These are phyloP conservation scores for Drosophila ustulata DNA, from an alignment of 2,888 invertebrate species.

Conservation along the genomic window DNA sequence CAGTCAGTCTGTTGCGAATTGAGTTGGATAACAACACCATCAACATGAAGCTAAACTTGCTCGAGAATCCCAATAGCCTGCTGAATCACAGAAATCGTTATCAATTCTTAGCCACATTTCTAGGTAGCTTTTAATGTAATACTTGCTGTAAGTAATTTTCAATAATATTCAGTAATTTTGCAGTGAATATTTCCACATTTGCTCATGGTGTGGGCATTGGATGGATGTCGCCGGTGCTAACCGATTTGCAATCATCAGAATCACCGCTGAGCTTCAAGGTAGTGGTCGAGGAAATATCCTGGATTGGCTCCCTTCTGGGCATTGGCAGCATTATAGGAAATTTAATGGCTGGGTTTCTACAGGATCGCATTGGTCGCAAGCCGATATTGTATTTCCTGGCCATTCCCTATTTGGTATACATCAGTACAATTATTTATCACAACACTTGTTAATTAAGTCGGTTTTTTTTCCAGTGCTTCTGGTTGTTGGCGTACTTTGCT, in stretches of 20 bases:
- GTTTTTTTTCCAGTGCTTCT: slow-evolving; percentile 69
- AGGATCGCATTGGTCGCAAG: slow-evolving; percentile 74
- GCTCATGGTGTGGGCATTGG: slow-evolving; percentile 79
- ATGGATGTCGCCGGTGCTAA: slow-evolving; percentile 78
- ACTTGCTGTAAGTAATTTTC: background rate
- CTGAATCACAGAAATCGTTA: slow-evolving; percentile 57
- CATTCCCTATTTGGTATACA: slow-evolving; percentile 72
- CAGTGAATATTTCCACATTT: slow-evolving; percentile 77
- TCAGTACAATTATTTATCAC: too few species aligned
- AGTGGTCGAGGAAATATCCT: slow-evolving; percentile 68
- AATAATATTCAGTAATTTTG: background rate
- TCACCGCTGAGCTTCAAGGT: slow-evolving; percentile 61
- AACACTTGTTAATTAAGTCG: background rate
- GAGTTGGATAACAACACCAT: background rate
- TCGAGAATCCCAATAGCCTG: slow-evolving; percentile 47
- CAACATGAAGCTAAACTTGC: slow-evolving; percentile 49
- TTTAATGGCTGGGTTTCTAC: slow-evolving; percentile 63
- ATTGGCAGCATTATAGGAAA: slow-evolving; percentile 78
- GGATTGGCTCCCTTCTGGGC: slow-evolving; percentile 74
- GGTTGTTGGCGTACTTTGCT: slow-evolving; percentile 78
- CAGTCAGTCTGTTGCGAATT: slow-evolving; percentile 23
- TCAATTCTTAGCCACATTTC: slow-evolving; percentile 61
- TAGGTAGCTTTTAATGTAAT: slow-evolving; percentile 42
- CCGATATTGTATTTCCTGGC: slow-evolving; percentile 56
- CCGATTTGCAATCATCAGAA: slow-evolving; percentile 61